Base-by-base conservation (phyloP, 2,113 vertebrate genomes). In the Balaenoptera acutorostrata region DNA sequence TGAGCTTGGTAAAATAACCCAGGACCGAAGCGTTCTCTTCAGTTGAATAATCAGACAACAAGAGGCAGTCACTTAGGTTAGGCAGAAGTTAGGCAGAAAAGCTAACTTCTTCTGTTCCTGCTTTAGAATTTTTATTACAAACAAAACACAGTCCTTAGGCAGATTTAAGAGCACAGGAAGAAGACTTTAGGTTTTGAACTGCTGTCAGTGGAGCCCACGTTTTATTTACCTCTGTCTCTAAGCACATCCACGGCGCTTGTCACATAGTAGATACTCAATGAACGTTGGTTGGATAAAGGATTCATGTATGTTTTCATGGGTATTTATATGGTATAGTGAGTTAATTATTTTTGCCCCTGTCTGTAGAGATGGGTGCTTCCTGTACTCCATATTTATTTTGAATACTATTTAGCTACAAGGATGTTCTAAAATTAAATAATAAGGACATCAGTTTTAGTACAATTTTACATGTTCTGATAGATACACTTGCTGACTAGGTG, bases 51-150 rank as follows among this genome's bases (percentile, higher is more conserved):
- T 95, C 84, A 94, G 74, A 83, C 33, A 91, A 57, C 31, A 46
- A 55, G 36, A 41, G 20, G 25, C 6, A 57, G 49, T 69, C 61
- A 81, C 11, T 49, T 90, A 18, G 52, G 5, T 52, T 52, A 52
- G 52, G 15, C 49, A 52, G 49, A 52, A 52, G 49, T 52, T 52
- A 52, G 49, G 14, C 74, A 52, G 36, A 86, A 90, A 95, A 80
- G 44, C 25, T 82, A 21, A 59, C 85, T 87, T 52, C 52, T 31
- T 93, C 36, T 68, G 18, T 71, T 12, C 23, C 44, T 87, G 63
- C n/a, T 82, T 95, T 85, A 88, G 82, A 33, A 46, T 90, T 96
- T 88, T 97, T 83, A 92, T 39, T 57, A 69, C 2, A 78, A 91
- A 72, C n/a, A 82, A 87, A 98, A 36, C 29, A 92, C 11, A 97